Base-by-base conservation (phyloP, 2,888 invertebrate genomes). In the Terebella lapidaria region DNA sequence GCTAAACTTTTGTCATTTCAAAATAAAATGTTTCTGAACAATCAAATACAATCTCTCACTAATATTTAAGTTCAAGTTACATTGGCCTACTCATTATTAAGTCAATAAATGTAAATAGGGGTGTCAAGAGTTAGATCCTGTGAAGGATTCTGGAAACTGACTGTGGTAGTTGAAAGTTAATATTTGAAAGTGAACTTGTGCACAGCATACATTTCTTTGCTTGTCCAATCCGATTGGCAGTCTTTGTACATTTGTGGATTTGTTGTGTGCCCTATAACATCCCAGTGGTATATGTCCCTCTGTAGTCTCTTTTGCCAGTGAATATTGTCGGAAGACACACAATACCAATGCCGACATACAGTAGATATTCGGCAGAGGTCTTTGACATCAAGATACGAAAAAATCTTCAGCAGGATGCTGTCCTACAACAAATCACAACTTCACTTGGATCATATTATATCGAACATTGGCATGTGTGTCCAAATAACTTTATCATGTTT, bases 171-270 rank as follows among this genome's bases (percentile, higher is more conserved):
- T n/a, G n/a, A n/a, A n/a, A n/a, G n/a, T n/a, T n/a, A n/a, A n/a
- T n/a, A n/a, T n/a, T n/a, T n/a, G n/a, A n/a, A n/a, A n/a, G n/a
- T n/a, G n/a, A n/a, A n/a, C n/a, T n/a, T n/a, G n/a, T n/a, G n/a
- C 10, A n/a, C 5, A 35, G 22, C 76, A 70, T 68, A 76, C 78
- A 78, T 76, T 67, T 76, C 75, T 66, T 77, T 77, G 58, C 69
- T 69, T 15, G 71, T 63, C 72, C 72, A 73, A 27, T 75, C 74
- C 4, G 74, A 74, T 20, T 71, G 68, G 18, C 71, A 71, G 54
- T 74, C 74, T 57, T 67, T 67, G 59, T 74, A 76, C n/a, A 71
- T 63, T n/a, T 64, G 64, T 45, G 77, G 77, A 59, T 77, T 74
- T 1, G 74, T 73, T 42, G 64, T 65, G 63, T 75, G 73, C 15